phyloP scores from a whole-genome alignment of 1,140 invertebrate species.

The Pseudomyrmex cubaensis region DNA sequence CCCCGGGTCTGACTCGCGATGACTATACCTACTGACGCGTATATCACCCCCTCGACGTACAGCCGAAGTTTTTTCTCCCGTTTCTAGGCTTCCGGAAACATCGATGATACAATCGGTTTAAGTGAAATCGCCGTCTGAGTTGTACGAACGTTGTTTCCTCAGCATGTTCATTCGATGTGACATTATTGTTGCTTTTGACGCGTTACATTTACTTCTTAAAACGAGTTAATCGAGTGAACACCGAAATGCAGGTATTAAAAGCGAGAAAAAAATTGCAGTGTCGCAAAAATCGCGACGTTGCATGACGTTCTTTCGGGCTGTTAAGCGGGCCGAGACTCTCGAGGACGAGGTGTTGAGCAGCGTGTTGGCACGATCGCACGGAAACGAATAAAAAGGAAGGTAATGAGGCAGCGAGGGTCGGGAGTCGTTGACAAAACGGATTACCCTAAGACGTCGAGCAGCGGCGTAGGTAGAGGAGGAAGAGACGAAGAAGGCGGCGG shows the following conservation, averaged over 20 bases:
- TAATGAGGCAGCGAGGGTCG: slow-evolving; percentile 78
- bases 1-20: slow-evolving; percentile 65
- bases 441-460: slow-evolving; percentile 75
- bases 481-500: slow-evolving; percentile 28
- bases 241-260: not conserved
- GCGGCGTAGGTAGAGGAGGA: slow-evolving; percentile 33
- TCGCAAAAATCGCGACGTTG: not conserved
- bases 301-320: not conserved
- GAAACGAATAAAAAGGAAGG: slow-evolving; percentile 73
- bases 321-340: not conserved
- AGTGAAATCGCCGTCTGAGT: not conserved
- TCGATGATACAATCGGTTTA: too few relatives aligned
- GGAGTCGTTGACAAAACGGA: slow-evolving; percentile 83
- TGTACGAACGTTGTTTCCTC: not conserved
- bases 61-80: slow-evolving; percentile 2
- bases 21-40: slow-evolving; percentile 58
- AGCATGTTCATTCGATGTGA: not conserved
- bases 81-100: slow-evolving; percentile 35
- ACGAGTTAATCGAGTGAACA: not conserved
- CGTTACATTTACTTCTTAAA: not conserved
- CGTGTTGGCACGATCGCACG: slow-evolving; percentile 33
- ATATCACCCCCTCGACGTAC: not conserved
- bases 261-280: not conserved
- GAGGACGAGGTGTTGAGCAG: not conserved
- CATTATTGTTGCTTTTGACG: not conserved